These are phyloP conservation scores for Noctua fimbriata DNA, from an alignment of 2,888 invertebrate genomes.

Conservation along the genomic window DNA sequence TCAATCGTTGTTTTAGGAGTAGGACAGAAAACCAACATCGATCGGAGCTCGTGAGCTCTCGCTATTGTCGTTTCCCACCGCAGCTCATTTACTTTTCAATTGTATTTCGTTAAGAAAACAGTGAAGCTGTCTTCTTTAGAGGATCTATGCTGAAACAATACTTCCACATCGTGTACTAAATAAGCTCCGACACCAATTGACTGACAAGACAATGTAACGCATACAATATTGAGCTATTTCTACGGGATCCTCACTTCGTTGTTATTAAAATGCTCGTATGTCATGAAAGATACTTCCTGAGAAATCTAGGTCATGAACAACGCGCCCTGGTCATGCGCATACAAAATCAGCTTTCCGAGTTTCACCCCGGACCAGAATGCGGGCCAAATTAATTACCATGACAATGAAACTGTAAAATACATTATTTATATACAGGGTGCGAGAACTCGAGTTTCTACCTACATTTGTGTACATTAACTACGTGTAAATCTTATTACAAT, in stretches of 20 bases:
- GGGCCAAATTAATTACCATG: constrained; percentile 86
- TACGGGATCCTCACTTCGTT: constrained; percentile 63
- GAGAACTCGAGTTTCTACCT: constrained; percentile 72
- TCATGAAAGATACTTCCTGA: constrained; percentile 73
- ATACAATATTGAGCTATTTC: constrained; percentile 64
- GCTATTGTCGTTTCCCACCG: not conserved
- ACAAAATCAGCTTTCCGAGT: constrained; percentile 72
- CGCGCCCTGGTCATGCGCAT: constrained; percentile 73
- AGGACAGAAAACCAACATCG: not conserved
- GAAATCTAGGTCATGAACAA: constrained; percentile 70
- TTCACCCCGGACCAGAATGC: constrained; percentile 80
- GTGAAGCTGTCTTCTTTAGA: not conserved
- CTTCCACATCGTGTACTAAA: constrained; percentile 11
- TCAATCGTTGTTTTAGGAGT: not conserved
- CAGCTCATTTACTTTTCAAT: not conserved
- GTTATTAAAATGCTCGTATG: constrained; percentile 71
- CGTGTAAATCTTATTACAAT: constrained; percentile 63
- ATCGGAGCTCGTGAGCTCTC: not conserved
- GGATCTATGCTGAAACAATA: constrained; percentile 17
- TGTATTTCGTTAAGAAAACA: constrained; percentile 2
- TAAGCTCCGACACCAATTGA: constrained; percentile 22
- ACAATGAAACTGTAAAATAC: constrained; percentile 83
- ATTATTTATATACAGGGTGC: constrained; percentile 83
- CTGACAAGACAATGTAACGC: constrained; percentile 55
- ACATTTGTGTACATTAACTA: constrained; percentile 75